phyloP scores from a whole-genome alignment of 2,888 invertebrate species.

The Cecidostiba fungosa region DNA sequence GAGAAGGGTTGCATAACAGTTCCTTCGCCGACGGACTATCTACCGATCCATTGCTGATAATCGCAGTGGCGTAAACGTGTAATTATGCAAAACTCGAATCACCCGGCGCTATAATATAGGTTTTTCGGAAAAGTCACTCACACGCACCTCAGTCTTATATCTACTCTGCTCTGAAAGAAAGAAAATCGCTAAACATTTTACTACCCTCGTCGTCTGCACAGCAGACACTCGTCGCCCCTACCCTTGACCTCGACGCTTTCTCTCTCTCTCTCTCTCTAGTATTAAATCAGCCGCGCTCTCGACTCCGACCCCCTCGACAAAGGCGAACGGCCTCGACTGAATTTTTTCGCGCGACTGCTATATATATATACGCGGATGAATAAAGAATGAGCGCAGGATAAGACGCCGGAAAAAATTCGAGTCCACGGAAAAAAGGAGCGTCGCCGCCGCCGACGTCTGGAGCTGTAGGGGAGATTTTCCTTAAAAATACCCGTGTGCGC shows the following conservation, averaged over 20 bases:
- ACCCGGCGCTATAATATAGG: background rate
- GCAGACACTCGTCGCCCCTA: conserved; percentile 46
- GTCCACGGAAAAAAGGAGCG: background rate
- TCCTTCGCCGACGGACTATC: too few species aligned
- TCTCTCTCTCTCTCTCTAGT: conserved; percentile 39
- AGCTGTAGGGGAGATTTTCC: conserved; percentile 68
- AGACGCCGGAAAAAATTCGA: conserved; percentile 48
- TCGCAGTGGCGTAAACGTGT: conserved; percentile 23
- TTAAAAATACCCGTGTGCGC: conserved; percentile 69
- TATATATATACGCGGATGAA: background rate
- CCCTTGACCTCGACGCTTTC: conserved; percentile 61
- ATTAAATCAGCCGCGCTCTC: conserved; percentile 46
- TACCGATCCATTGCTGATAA: conserved; percentile 17
- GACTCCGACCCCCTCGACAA: conserved; percentile 16
- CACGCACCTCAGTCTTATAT: background rate
- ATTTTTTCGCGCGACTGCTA: conserved; percentile 1
- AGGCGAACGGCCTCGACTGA: conserved; percentile 20
- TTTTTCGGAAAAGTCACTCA: background rate
- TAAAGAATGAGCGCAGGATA: conserved; percentile 23
- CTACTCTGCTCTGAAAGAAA: background rate
- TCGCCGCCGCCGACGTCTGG: conserved; percentile 43
- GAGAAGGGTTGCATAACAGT: conserved; percentile 25
- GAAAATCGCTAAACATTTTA: conserved; percentile 35
- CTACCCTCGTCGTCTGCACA: conserved; percentile 46
- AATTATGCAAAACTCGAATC: conserved; percentile 45